phyloP scores from a whole-genome alignment of 2,113 vertebrate genomes.

The Bostrychus sinensis region DNA sequence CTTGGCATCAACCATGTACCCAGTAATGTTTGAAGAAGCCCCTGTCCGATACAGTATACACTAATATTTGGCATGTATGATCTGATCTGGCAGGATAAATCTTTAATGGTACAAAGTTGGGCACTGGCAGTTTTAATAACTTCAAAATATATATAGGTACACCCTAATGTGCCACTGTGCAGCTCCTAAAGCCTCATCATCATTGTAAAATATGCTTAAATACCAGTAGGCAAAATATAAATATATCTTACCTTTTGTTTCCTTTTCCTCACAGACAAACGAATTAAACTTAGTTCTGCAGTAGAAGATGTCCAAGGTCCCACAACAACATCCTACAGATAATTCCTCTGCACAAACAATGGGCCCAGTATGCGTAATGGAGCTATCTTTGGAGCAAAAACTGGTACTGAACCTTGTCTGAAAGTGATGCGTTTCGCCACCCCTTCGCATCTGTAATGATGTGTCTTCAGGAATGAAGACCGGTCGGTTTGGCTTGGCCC shows the following conservation, averaged over 20 bases:
- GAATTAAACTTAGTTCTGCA: conserved; percentile 17
- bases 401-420: conserved; percentile 3
- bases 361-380: conserved; percentile 13
- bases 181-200: no score
- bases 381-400: conserved; percentile 28
- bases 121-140: no score
- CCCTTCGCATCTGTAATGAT: conserved; percentile 19
- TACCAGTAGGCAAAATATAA: not conserved
- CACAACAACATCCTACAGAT: conserved; percentile 41
- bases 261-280: conserved; percentile 9
- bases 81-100: no score
- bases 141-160: no score
- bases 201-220: no score
- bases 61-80: no score
- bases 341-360: conserved; percentile 21
- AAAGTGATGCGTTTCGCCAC: conserved; percentile 20
- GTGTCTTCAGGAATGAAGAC: conserved; percentile 72
- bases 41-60: no score
- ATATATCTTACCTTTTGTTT: conserved; percentile 51
- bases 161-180: no score
- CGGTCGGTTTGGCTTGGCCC: conserved; percentile 53
- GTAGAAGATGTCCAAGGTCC: not conserved
- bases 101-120: no score
- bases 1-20: not conserved
- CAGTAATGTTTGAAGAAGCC: no score